Conservation (phyloP, 2,113 vertebrate species). For the Lanius ludovicianus region DNA sequence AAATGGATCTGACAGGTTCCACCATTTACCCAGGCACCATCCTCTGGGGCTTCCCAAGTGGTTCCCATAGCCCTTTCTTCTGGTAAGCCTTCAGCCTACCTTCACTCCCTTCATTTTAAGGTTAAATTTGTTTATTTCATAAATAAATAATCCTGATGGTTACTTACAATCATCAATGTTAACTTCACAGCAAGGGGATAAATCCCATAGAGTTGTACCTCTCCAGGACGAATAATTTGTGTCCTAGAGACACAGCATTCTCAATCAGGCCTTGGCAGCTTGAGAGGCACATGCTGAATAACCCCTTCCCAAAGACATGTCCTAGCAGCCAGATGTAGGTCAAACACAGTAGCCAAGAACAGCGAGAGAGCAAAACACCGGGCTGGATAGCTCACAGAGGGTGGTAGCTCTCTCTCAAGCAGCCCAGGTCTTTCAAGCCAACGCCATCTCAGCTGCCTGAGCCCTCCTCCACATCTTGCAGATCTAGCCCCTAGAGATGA, state of each 20-base stretch:
- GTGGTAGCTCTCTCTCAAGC: neutral
- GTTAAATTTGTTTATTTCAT: neutral
- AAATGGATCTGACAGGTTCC: neutral
- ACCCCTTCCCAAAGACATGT: neutral
- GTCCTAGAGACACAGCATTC: neutral
- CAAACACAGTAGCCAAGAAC: neutral
- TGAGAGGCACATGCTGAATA: neutral
- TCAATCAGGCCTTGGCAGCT: neutral
- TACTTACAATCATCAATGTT: neutral
- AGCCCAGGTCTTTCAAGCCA: neutral
- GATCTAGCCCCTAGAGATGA: neutral
- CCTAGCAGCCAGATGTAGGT: constrained; percentile 23
- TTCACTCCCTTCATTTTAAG: neutral
- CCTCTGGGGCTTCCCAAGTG: neutral
- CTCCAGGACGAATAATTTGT: neutral
- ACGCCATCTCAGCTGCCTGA: neutral
- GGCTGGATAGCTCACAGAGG: neutral
- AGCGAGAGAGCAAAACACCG: neutral
- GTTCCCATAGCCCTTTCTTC: neutral
- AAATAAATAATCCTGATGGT: neutral
- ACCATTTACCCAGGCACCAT: neutral
- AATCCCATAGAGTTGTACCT: neutral
- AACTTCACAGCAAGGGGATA: neutral
- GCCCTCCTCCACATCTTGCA: neutral
- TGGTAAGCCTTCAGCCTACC: neutral